Evolutionary conservation across 1,140 invertebrate genomes (phyloP).

Genomic region (Steinernema feltiae): DNA sequence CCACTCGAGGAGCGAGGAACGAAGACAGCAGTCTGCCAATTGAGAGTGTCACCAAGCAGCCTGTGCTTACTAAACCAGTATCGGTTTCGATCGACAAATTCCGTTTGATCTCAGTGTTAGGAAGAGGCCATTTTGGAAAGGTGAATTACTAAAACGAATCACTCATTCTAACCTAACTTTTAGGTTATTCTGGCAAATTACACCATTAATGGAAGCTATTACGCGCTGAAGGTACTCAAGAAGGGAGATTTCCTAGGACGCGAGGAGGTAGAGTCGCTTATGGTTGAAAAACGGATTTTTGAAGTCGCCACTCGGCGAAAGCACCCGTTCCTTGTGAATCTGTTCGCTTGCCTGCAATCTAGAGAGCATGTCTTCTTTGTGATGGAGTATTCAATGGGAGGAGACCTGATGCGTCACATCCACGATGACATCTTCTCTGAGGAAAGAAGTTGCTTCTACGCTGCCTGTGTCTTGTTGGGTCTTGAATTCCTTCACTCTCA

Average conservation of each 20-base stretch:
- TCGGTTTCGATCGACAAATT: slow-evolving; percentile 77
- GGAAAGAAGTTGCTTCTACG: slow-evolving; percentile 93
- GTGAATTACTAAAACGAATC: slow-evolving; percentile 60
- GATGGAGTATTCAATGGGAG: slow-evolving; percentile 94
- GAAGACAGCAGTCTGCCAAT: slow-evolving; percentile 59
- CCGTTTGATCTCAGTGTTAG: slow-evolving; percentile 85
- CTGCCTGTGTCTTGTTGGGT: slow-evolving; percentile 94
- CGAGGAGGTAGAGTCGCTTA: slow-evolving; percentile 89
- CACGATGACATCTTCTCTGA: slow-evolving; percentile 97
- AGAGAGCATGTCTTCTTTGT: slow-evolving; percentile 96
- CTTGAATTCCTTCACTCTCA: slow-evolving; percentile 98
- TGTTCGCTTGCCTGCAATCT: slow-evolving; percentile 98
- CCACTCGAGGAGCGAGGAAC: too few species aligned
- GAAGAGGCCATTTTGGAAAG: slow-evolving; percentile 98
- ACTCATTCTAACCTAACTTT: slow-evolving; percentile 36
- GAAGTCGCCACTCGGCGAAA: slow-evolving; percentile 92
- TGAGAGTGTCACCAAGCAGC: slow-evolving; percentile 16
- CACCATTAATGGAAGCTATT: slow-evolving; percentile 83
- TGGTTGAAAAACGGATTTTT: slow-evolving; percentile 98
- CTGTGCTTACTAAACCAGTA: slow-evolving; percentile 9
- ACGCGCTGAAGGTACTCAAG: slow-evolving; percentile 93
- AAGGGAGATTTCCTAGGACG: slow-evolving; percentile 97
- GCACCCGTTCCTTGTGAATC: slow-evolving; percentile 94
- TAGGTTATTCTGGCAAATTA: slow-evolving; percentile 90
- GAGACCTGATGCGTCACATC: slow-evolving; percentile 99